Evolutionary conservation across 2,113 vertebrate genomes (phyloP).

Genomic region (Perognathus longimembris): DNA sequence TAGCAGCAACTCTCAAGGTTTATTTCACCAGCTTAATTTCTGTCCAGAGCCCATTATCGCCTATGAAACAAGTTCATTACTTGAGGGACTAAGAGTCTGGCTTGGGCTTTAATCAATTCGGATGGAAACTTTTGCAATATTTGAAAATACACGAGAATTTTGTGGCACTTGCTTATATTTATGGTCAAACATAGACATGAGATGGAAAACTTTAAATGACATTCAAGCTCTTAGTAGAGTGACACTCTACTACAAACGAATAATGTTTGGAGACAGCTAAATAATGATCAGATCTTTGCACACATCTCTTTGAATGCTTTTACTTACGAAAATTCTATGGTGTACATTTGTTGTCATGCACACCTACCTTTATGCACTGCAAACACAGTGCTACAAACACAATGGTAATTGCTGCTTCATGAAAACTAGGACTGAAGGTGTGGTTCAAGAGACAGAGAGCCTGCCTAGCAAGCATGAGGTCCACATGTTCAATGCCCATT

Average conservation of each 20-base stretch:
- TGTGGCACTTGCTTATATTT: neutral
- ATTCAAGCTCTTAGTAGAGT: neutral
- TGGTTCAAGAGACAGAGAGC: too few species aligned
- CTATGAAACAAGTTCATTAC: neutral
- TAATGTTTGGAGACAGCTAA: slow-evolving; percentile 12
- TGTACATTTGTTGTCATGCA: neutral
- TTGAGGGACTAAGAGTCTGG: neutral
- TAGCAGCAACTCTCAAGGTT: neutral
- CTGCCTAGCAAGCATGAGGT: too few species aligned
- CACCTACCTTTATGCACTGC: neutral
- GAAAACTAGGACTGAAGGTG: neutral
- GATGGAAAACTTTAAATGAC: slow-evolving; percentile 27
- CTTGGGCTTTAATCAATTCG: neutral
- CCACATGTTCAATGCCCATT: too few species aligned
- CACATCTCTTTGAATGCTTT: slow-evolving; percentile 32
- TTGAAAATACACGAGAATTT: slow-evolving; percentile 14
- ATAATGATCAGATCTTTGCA: slow-evolving; percentile 13
- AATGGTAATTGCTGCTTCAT: slow-evolving; percentile 9
- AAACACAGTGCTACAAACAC: slow-evolving; percentile 9
- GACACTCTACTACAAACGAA: neutral
- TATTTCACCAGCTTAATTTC: slow-evolving; percentile 26
- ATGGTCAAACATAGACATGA: neutral
- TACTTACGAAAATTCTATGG: neutral
- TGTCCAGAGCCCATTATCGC: neutral
- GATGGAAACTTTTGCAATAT: slow-evolving; percentile 18